Conservation (phyloP, 1,140 invertebrate genomes). For the Vollenhovia emeryi region DNA sequence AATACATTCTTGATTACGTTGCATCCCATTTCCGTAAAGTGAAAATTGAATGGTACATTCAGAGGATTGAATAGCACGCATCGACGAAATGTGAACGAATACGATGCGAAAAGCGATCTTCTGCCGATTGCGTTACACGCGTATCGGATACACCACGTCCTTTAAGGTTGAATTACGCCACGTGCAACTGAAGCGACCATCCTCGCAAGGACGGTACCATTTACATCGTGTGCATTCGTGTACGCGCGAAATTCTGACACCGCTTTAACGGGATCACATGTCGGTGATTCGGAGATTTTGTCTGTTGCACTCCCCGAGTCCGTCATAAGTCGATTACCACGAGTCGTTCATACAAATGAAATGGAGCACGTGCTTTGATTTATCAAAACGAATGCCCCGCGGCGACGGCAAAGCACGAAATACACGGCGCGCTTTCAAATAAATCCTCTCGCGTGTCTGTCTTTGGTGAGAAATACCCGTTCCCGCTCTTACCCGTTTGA, state of each 20-base stretch:
- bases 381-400: not conserved
- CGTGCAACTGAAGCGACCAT: slow-evolving; percentile 76
- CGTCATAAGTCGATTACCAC: not conserved
- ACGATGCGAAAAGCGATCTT: slow-evolving; percentile 19
- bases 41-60: slow-evolving; percentile 11
- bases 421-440: not conserved
- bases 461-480: not conserved
- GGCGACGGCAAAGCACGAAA: not conserved
- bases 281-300: not conserved
- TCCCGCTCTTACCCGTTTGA: not conserved
- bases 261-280: not conserved
- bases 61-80: slow-evolving; percentile 14
- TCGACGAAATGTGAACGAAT: slow-evolving; percentile 6
- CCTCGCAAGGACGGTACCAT: slow-evolving; percentile 77
- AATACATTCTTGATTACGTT: not conserved
- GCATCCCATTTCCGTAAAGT: not conserved
- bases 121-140: slow-evolving; percentile 21
- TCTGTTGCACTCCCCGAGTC: not conserved
- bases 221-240: slow-evolving; percentile 54
- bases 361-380: not conserved
- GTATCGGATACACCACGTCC: slow-evolving; percentile 71
- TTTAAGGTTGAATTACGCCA: slow-evolving; percentile 79
- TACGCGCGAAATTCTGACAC: not conserved
- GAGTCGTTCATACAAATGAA: not conserved
- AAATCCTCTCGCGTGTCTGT: not conserved